These are phyloP conservation scores for Adineta ricciae DNA, from an alignment of 2,888 invertebrate species.

Conservation along the genomic window DNA sequence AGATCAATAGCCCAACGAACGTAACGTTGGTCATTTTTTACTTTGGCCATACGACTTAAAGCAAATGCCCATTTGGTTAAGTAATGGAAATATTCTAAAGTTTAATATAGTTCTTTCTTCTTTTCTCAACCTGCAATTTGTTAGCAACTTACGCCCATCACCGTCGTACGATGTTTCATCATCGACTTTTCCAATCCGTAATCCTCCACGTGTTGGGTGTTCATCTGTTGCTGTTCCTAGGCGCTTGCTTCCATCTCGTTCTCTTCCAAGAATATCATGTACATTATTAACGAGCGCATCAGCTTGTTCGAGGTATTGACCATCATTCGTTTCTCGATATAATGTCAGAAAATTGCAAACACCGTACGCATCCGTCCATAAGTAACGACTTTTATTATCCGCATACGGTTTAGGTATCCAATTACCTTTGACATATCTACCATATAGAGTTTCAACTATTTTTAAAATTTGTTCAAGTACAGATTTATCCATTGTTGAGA, in stretches of 20 bases:
- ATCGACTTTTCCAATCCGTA: background rate
- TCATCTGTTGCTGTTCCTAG: constrained; percentile 34
- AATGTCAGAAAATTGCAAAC: constrained; percentile 36
- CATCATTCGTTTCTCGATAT: constrained; percentile 34
- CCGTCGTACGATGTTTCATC: background rate
- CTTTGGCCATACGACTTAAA: constrained; percentile 35
- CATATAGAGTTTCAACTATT: background rate
- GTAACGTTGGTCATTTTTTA: constrained; percentile 35
- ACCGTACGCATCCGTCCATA: constrained; percentile 38
- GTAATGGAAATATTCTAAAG: constrained; percentile 37
- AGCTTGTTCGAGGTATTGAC: constrained; percentile 34
- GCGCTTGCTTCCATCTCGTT: constrained; percentile 35
- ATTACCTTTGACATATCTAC: background rate
- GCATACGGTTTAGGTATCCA: constrained; percentile 12
- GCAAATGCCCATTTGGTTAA: constrained; percentile 38
- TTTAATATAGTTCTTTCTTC: constrained; percentile 29
- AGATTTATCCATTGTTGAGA: background rate
- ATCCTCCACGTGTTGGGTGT: background rate
- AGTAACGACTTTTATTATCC: constrained; percentile 34
- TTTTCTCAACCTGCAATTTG: background rate
- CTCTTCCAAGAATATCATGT: constrained; percentile 35
- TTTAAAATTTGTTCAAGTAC: background rate
- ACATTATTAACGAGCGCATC: constrained; percentile 35
- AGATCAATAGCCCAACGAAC: constrained; percentile 36
- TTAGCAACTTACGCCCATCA: background rate